phyloP scores from a whole-genome alignment of 2,888 invertebrate species.

The Polyommatus icarus region DNA sequence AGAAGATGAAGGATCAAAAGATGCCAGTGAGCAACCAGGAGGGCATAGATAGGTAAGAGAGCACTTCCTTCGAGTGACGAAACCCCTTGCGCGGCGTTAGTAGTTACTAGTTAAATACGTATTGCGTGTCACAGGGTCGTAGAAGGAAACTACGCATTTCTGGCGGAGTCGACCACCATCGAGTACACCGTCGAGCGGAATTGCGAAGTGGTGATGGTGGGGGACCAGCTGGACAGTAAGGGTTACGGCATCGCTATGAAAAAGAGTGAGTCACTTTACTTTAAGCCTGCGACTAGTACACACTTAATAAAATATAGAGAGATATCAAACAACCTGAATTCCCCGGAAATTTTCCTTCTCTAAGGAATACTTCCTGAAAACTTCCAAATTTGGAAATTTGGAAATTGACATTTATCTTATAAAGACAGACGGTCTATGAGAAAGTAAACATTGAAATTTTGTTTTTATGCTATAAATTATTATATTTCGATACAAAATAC shows the following conservation, averaged over 20 bases:
- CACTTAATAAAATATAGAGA: no score
- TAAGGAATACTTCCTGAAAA: no score
- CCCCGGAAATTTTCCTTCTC: no score
- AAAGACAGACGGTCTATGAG: no score
- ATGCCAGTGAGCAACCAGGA: conserved; percentile 80
- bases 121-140: conserved; percentile 44
- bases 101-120: no score
- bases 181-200: conserved; percentile 90
- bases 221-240: conserved; percentile 88
- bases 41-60: conserved; percentile 79
- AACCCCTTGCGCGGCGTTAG: background rate
- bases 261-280: conserved; percentile 78
- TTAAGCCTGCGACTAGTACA: background rate
- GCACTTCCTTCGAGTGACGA: background rate
- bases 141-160: conserved; percentile 85
- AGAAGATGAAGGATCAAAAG: conserved; percentile 84
- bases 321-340: no score
- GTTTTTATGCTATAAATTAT: no score
- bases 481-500: no score
- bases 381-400: no score
- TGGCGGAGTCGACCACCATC: conserved; percentile 94
- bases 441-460: no score
- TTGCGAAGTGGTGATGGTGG: conserved; percentile 86
- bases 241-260: conserved; percentile 93
- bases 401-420: no score